Conservation (phyloP, 2,113 vertebrate species). For the Tympanuchus pallidicinctus region DNA sequence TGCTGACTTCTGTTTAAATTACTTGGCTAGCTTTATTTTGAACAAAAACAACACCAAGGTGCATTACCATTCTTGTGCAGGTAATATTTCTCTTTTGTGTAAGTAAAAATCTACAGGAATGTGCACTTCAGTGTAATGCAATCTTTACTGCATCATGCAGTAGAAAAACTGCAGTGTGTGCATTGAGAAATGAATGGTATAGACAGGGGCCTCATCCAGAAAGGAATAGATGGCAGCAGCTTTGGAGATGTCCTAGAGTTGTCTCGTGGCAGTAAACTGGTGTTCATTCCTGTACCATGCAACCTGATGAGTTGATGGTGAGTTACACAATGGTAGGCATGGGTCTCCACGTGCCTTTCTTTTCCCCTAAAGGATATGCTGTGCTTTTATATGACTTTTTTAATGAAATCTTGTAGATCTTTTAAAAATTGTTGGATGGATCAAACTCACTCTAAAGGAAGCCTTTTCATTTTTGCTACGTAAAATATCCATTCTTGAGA, state of each 20-base stretch:
- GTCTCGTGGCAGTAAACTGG: fast-evolving
- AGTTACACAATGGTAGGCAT: fast-evolving
- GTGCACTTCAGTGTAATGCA: neutral
- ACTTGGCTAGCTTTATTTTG: neutral
- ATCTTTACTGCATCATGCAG: too few relatives aligned
- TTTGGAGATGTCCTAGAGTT: neutral
- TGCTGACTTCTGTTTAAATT: neutral
- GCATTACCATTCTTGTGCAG: neutral
- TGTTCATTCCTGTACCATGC: neutral
- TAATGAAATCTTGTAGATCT: fast-evolving
- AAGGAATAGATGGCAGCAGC: neutral
- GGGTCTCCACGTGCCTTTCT: neutral
- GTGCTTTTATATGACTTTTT: neutral
- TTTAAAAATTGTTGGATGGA: fast-evolving
- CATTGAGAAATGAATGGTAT: fast-evolving
- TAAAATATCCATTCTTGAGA: neutral
- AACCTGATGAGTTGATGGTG: neutral
- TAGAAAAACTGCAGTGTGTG: neutral
- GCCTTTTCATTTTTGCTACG: neutral
- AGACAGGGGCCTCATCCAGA: neutral
- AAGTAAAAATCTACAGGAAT: neutral
- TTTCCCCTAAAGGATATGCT: neutral
- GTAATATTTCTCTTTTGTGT: neutral
- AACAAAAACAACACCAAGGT: neutral
- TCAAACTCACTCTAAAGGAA: neutral